These are phyloP conservation scores for Anarhynchus alexandrinus DNA, from an alignment of 2,113 vertebrate genomes.

Conservation along the genomic window DNA sequence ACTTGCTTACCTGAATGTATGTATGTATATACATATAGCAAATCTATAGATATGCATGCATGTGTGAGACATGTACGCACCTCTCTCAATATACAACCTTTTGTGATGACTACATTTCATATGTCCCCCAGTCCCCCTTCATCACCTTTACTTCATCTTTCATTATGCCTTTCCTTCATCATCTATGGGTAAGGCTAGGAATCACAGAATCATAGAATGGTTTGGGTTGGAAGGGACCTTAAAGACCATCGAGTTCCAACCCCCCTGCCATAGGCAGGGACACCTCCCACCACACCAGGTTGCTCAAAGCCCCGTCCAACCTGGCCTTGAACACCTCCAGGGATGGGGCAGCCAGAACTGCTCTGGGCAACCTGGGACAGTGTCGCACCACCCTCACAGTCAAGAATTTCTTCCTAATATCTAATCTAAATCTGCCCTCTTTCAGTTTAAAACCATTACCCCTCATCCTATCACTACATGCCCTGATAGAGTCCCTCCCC, in stretches of 20 bases:
- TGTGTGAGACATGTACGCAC: background rate
- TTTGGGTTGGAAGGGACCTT: background rate
- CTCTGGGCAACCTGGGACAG: too few species aligned
- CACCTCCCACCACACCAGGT: background rate
- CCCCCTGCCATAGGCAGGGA: background rate
- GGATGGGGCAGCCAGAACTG: background rate
- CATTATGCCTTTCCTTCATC: background rate
- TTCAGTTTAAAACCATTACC: too few species aligned
- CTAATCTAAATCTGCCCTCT: too few species aligned
- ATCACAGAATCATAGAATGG: background rate
- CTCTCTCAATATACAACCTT: rapidly evolving
- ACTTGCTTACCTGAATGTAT: background rate
- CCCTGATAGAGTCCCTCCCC: background rate
- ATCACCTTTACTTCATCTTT: background rate
- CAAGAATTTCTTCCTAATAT: too few species aligned
- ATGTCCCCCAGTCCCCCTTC: background rate
- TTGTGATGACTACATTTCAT: background rate
- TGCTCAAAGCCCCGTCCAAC: background rate
- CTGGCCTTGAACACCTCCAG: background rate
- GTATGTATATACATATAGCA: rapidly evolving
- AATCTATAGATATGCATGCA: rapidly evolving
- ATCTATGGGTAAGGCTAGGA: background rate
- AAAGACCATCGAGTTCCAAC: background rate
- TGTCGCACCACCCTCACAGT: too few species aligned
- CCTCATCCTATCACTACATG: background rate